Conservation (phyloP, 2,797 vertebrate species). For the Pangasius krempfi region DNA sequence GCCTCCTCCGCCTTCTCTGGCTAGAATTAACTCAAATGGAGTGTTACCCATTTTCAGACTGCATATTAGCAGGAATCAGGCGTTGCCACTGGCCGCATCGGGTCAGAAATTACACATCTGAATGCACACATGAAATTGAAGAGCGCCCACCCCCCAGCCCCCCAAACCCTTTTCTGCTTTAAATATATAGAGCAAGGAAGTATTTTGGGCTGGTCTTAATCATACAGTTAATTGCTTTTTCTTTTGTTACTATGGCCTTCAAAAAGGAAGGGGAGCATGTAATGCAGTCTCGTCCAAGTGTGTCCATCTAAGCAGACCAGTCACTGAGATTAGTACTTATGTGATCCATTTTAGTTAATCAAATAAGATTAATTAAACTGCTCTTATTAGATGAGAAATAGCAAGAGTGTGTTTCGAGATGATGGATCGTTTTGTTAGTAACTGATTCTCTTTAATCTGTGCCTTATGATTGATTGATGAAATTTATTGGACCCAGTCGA, state of each 20-base stretch:
- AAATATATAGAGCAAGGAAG: constrained; percentile 21
- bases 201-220: constrained; percentile 37
- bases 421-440: not conserved
- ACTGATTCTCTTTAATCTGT: not conserved
- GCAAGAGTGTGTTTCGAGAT: not conserved
- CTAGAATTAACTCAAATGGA: constrained; percentile 59
- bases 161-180: not conserved
- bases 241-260: constrained; percentile 16
- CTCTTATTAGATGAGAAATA: constrained; percentile 21
- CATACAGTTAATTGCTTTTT: constrained; percentile 34
- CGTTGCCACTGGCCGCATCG: constrained; percentile 44
- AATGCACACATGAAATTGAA: constrained; percentile 35
- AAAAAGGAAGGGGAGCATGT: constrained; percentile 1
- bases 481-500: not conserved
- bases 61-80: constrained; percentile 54
- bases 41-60: constrained; percentile 57
- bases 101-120: constrained; percentile 43
- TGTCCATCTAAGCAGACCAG: not conserved
- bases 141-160: not conserved
- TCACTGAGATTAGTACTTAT: not conserved
- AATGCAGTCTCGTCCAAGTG: constrained; percentile 10
- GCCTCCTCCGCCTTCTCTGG: constrained; percentile 48
- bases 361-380: constrained; percentile 23
- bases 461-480: not conserved
- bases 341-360: constrained; percentile 21